Conservation (phyloP, 2,888 invertebrate species). For the Rhamnusium bicolor region DNA sequence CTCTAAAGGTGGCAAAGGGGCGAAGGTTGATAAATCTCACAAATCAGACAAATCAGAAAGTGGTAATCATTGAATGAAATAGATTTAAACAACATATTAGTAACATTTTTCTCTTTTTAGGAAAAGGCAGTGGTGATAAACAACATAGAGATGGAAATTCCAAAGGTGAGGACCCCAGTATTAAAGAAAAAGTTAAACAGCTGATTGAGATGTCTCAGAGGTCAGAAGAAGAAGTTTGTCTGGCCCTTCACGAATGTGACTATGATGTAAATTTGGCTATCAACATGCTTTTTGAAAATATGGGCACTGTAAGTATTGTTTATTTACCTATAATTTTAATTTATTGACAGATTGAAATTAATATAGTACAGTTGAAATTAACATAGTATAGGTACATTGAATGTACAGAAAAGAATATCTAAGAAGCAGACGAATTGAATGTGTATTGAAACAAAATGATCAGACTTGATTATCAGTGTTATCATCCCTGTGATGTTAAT, state of each 20-base stretch:
- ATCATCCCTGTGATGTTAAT: too few species aligned
- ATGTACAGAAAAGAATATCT: too few species aligned
- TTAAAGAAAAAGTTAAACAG: conserved; percentile 82
- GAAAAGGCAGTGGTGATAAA: conserved; percentile 66
- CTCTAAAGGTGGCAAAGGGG: conserved; percentile 75
- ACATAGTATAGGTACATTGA: too few species aligned
- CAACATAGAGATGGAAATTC: conserved; percentile 63
- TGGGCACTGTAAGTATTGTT: conserved; percentile 74
- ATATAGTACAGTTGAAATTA: too few species aligned
- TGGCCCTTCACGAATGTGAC: conserved; percentile 94
- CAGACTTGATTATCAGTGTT: too few species aligned
- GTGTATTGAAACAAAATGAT: too few species aligned
- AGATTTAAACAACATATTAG: too few species aligned
- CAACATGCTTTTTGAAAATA: conserved; percentile 85
- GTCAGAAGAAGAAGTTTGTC: conserved; percentile 91
- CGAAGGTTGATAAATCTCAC: conserved; percentile 68
- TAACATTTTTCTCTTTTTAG: too few species aligned
- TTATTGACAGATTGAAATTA: too few species aligned
- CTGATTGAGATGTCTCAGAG: conserved; percentile 93
- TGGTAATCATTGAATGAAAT: conserved; percentile 60
- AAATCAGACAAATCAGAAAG: conserved; percentile 69
- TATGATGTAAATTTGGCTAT: conserved; percentile 89
- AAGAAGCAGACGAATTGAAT: too few species aligned
- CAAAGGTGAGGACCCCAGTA: conserved; percentile 75
- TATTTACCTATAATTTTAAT: too few species aligned